Conservation (phyloP, 2,888 invertebrate species). For the Mechanitis messenoides region DNA sequence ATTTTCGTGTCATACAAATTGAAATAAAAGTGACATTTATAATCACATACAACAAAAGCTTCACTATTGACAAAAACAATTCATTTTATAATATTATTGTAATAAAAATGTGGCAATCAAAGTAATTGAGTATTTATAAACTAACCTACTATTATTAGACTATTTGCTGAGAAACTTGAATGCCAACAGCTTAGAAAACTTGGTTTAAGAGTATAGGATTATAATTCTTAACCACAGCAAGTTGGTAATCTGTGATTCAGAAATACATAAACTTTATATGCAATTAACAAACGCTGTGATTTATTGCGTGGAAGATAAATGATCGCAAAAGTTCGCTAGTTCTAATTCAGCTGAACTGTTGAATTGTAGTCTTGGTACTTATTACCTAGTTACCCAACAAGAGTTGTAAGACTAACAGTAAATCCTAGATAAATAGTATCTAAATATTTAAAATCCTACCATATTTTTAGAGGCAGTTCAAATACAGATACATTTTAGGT, state of each 20-base stretch:
- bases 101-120: no score
- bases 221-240: neutral
- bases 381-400: neutral
- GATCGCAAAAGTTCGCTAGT: neutral
- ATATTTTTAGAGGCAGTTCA: no score
- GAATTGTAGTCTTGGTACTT: neutral
- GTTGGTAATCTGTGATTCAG: neutral
- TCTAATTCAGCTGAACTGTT: neutral
- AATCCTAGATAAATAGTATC: no score
- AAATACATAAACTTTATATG: neutral
- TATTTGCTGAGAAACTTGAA: no score
- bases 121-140: no score
- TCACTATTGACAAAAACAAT: no score
- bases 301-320: slow-evolving; percentile 1
- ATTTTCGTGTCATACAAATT: neutral
- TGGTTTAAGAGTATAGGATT: neutral
- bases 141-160: no score
- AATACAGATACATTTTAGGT: no score
- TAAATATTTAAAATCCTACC: no score
- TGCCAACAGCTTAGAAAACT: no score
- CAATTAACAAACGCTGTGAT: slow-evolving; percentile 5
- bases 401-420: neutral
- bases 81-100: no score
- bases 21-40: neutral
- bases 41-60: neutral